Evolutionary conservation across 2,113 vertebrate species (phyloP), one percentile per base, ranked within the genome.

Genomic region (Spheniscus mendiculus): DNA sequence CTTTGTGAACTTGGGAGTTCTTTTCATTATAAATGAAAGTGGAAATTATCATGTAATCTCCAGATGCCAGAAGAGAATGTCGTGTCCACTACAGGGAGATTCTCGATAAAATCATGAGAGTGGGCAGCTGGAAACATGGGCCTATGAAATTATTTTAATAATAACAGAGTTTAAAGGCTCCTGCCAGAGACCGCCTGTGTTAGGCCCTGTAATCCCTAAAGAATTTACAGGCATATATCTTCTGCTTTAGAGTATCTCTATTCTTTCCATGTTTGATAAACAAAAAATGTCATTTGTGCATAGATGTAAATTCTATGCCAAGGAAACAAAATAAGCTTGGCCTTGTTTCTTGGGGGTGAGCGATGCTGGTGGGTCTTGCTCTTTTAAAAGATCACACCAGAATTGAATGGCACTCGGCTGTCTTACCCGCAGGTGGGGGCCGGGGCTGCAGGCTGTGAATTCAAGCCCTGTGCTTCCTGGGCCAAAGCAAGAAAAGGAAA

Each of bases 1-100:
- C 77, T 95, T 96, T 96, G 93, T 95, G 96, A 97, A 95, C 62
- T 77, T 97, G 52, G 67, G 55, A 96, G 88, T 26, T 96, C 74
- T 92, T 83, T 96, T 90, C 34, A 36, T 89, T 91, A 88, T 80
- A 87, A 94, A 92, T 94, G 78, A 94, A 96, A 95, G 93, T 70
- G 56, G 93, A 95, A 95, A 92, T 93, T 91, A 53, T 67, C 76
- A 29, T 66, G 53, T 90, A 87, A 96, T 90, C 13, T 77, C 82
- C 86, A 89, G 67, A 80, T 84, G 45, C 58, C 59, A 62, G 67
- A 90, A 90, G 67, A 94, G 67, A 96, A 86, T n/a, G 42, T 73
- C 1, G 0, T 86, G 30, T 77, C 91, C 1, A 15, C 88, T 91
- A 58, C 38, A 2, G 3, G 67, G 83, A 83, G 22, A 49, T 55